Evolutionary conservation across 2,888 invertebrate genomes (phyloP), one percentile per base, ranked within the genome.

Genomic region (Cheilosia grossa): DNA sequence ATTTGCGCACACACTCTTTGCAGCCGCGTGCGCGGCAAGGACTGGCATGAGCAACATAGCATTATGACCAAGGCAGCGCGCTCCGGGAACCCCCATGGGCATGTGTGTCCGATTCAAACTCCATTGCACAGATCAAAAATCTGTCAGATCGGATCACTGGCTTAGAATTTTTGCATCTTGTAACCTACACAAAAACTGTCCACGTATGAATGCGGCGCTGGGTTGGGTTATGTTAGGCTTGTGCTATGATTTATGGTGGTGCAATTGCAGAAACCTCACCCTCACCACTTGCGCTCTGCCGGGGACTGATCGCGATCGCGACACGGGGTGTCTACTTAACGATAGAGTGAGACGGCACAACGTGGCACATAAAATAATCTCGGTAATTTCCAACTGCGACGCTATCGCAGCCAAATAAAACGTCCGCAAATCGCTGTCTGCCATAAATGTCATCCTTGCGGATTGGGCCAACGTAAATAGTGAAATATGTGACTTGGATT

Each of bases 171-270:
- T 54, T 81, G 61, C 72, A 75, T 75, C 74, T 70, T 54, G 72
- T 85, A 80, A 66, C 83, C 83, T 80, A 85, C 85, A 85, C 85
- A 72, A 81, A 75, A 85, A 67, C 81, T 85, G 85, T 85, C 85
- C 75, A 85, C 85, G 75, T 85, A 85, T 77, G 81, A 81, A 77
- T 75, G 75, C 58, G 66, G n/a, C 53, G 72, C 74, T 85, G 85
- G 85, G 85, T 85, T 81, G 81, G 85, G 85, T 81, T 85, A 1
- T 9, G 27, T 27, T 27, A 30, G 9, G 30, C 9, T 9, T 30
- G 66, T 27, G 49, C 30, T 85, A 85, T 85, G 85, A 85, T 85
- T 85, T 85, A 85, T 85, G 67, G 70, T 51, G 81, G 37, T 72
- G 81, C 75, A 81, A 33, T 75, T 67, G 81, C 72, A 75, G 75